Evolutionary conservation across 2,113 vertebrate species (phyloP), one percentile per base, ranked within the genome.

Genomic region (Anoplopoma fimbria): DNA sequence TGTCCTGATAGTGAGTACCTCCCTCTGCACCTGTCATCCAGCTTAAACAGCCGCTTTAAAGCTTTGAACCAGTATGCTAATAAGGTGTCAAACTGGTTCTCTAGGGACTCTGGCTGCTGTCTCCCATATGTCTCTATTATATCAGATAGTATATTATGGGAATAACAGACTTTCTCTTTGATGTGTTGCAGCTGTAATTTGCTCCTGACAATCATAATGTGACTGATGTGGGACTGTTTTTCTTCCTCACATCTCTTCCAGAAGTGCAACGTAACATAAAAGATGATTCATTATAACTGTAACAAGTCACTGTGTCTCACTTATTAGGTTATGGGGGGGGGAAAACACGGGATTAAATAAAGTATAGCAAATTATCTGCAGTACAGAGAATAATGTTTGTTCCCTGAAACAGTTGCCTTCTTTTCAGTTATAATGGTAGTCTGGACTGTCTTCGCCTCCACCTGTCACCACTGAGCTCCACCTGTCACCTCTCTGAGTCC

Each of bases 1-100:
- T 88, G 90, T 98, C 81, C 42, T 99, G 93, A 96, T 99, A 81
- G 98, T 99, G 95, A 99, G 98, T 99, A 93, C 91, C 84, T 90
- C 89, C 92, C 83, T 90, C 72, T 85, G 86, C 88, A 93, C 91
- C 89, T 93, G 88, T 88, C 90, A 86, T 51, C 70, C 87, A 77
- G 85, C 79, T 90, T 84, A 85, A 89, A 89, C 81, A 81, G 83
- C 76, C 83, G 58, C 89, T 80, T 85, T 88, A 82, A 86, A 84
- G 90, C 82, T 79, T 69, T 36, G 40, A 62, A 75, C 45, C 69
- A 71, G 60, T 69, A 70, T 89, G 85, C 74, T 91, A 90, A 94
- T 92, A 83, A 92, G 75, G 63, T 87, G 88, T 90, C 84, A 88
- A 58, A 79, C 51, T 25, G 65, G 49, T 40, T 84, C 89, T 88